Base-by-base conservation (phyloP, 2,888 invertebrate genomes). In the Eurytoma adleriae region DNA sequence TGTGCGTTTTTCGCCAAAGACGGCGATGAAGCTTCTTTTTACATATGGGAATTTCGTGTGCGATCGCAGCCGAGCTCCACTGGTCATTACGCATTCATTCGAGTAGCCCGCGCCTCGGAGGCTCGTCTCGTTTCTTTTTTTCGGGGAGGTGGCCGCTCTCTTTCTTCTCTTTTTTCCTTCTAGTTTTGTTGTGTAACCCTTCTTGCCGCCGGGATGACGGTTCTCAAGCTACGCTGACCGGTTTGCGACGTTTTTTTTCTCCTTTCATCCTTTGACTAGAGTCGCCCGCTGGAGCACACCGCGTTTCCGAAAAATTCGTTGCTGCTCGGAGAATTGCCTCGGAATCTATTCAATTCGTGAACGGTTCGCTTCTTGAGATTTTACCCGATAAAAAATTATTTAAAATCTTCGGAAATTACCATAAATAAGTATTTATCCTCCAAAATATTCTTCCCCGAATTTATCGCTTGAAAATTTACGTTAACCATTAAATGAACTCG, bases 31-130 rank as follows among this genome's bases (percentile, higher is more conserved):
- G 24, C 13, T 30, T 67, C 64, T 64, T 57, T 57, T 78, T 57
- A 57, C 62, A 61, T 69, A 56, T 56, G 77, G 62, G 56, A 62
- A 77, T 77, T 77, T 69, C 77, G 40, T 56, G 54, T 64, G 73
- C 73, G 40, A 40, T 52, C 16, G 27, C 3, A 13, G 48, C 56
- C 18, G 24, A 16, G 52, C 30, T n/a, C 30, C 16, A 68, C 76
- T 76, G 76, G 62, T 77, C 77, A 69, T 69, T 77, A 62, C 64
- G 62, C 56, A 77, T 77, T 77, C 77, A 70, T 77, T 77, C 77
- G 62, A 56, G 27, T 48, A 40, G 50, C 18, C 48, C 24, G 50
- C 27, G 67, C 27, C 59, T 61, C 18, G 20, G 16, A 12, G 56
- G 48, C 50, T 54, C 12, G 3, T 27, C 64, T 59, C 67, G 52